Base-by-base conservation (phyloP, 2,797 vertebrate genomes). In the Aviceda leuphotes region DNA sequence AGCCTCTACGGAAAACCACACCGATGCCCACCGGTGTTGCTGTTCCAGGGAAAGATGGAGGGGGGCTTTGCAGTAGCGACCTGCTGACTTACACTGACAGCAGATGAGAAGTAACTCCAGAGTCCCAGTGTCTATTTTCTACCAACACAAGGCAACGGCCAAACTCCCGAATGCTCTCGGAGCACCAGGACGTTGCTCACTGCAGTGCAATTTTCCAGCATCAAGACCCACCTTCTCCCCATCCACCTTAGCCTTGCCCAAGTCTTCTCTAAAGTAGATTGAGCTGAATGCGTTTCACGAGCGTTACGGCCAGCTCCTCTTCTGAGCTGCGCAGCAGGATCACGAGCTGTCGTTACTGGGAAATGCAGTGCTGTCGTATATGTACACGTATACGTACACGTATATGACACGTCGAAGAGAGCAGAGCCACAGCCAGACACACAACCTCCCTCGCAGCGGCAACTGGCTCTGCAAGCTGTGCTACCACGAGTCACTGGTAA, bases 311-410 rank as follows among this genome's bases (percentile, higher is more conserved):
- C 74, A 66, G 59, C 50, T 89, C 70, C 71, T 44, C 35, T 46
- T 66, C 73, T 28, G 54, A 67, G 81, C 59, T 59, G 47, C 2
- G 0, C 26, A 21, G 33, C 61, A 46, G 52, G 66, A 94, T 77
- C 0, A 0, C 1, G 5, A 79, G 47, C 63, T 91, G 58, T 67
- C 3, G 0, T 58, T 49, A 2, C 0, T 43, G 63, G 50, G 67
- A 83, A 93, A 72, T 7, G 12, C 10, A 33, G 24, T 6, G 43
- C 55, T 22, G 9, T 71, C 67, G 49, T 39, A 12, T 68, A 55
- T n/a, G 71, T 49, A 41, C 39, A 41, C 33, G 33, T 33, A 33
- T 33, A 33, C 7, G 33, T 33, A 33, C 33, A 33, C 33, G 33
- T 33, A 33, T 33, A 33, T 33, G 84, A 85, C 87, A 81, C 0